Conservation (phyloP, 2,797 vertebrate species). For the Pipistrellus pipistrellus region DNA sequence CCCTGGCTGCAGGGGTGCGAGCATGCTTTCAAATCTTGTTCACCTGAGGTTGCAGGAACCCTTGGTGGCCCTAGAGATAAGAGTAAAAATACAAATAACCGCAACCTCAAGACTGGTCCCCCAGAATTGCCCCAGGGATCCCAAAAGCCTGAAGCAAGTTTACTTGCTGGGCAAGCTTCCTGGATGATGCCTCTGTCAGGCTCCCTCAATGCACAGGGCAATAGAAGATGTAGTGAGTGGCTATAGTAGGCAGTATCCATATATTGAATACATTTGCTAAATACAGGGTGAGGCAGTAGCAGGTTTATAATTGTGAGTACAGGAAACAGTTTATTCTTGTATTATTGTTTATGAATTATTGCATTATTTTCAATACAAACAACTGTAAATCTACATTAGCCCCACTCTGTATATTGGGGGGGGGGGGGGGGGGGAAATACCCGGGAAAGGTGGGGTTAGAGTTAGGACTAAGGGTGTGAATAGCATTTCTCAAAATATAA, state of each 20-base stretch:
- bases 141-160: neutral
- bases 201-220: neutral
- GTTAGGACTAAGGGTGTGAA: neutral
- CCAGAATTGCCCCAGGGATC: neutral
- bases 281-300: neutral
- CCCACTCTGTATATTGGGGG: neutral
- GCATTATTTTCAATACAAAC: neutral
- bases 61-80: neutral
- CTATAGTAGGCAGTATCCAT: neutral
- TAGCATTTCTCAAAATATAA: neutral
- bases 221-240: neutral
- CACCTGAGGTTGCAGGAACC: neutral
- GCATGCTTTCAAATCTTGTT: neutral
- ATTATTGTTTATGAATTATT: neutral
- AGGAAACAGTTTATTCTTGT: neutral
- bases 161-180: neutral
- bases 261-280: conserved; percentile 12
- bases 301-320: neutral
- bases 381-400: neutral
- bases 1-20: neutral
- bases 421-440: neutral
- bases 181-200: neutral
- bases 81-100: neutral
- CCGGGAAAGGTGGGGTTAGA: neutral
- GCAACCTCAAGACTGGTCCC: neutral